Evolutionary conservation across 2,797 vertebrate genomes (phyloP), one percentile per base, ranked within the genome.

Genomic region (Lycodopsis pacificus): DNA sequence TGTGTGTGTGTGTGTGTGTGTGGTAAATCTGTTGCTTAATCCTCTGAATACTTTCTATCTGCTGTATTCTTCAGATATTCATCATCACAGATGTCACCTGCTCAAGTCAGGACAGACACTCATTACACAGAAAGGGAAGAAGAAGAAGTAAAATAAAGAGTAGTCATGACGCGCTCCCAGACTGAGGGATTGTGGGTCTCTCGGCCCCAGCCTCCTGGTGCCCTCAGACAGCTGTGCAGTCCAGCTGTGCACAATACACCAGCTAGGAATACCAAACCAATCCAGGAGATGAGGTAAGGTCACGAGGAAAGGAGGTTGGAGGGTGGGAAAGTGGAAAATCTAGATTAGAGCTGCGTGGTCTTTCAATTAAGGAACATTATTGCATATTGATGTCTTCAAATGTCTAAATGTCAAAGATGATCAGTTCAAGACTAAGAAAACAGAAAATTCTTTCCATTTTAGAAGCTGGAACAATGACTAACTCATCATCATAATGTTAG

Each of bases 151-250:
- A 32, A 32, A 32, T 32, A 44, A 22, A 22, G 48, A 61, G 15
- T 3, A 22, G 56, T n/a, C 58, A 46, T n/a, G 71, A 65, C 42
- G 72, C 1, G 27, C 73, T 82, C 69, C 44, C 51, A 74, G 70
- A 40, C 57, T 81, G 61, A 13, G 58, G 56, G 56, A 73, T 67
- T 7, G 27, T 9, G 71, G 51, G 53, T 79, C 66, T 76, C 51
- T 68, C 30, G 6, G 34, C 62, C 40, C 25, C 30, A 30, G 5
- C 7, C 53, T 65, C 76, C 2, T 7, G 1, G 7, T 63, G 75
- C 63, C 86, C 64, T 66, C 68, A 69, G 54, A 83, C 85, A 89
- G 81, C 65, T 89, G 85, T 84, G 74, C n/a, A 42, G 71, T 75
- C 84, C 87, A 90, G 86, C 83, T 89, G 88, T 59, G 68, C 57